Evolutionary conservation across 2,888 invertebrate genomes (phyloP), one percentile per base, ranked within the genome.

Genomic region (Dastarcus helophoroides): DNA sequence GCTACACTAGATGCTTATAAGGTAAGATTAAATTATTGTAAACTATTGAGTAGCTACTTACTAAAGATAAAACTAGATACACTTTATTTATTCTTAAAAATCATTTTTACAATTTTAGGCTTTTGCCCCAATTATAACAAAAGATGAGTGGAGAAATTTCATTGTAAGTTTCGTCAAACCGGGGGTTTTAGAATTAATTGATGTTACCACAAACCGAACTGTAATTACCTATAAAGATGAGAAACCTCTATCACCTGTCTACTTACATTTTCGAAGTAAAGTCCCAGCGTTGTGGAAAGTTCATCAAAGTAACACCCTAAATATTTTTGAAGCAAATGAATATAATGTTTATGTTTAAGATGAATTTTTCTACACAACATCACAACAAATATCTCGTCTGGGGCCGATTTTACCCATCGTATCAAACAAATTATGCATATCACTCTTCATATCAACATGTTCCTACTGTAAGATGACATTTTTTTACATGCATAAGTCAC

Each of bases 91-190:
- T n/a, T n/a, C n/a, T n/a, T n/a, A n/a, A n/a, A n/a, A n/a, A n/a
- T n/a, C n/a, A n/a, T n/a, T n/a, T n/a, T 29, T 30, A 29, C 29
- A 22, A 41, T 39, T 40, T 36, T 42, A 52, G 51, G 42, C 46
- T 26, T 40, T 39, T 40, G 38, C 48, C 12, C 47, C 46, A 31
- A 46, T 56, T 22, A 39, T 55, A 11, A 45, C 51, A 5, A 38
- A 38, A 2, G 46, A 54, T 21, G 54, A 55, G 42, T 58, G 58
- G 58, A 43, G 52, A 31, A 53, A 39, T 33, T 56, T 54, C 31
- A 33, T 43, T 25, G 22, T 56, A n/a, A 44, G 35, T 30, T 38
- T 51, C 22, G 42, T 44, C 21, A 39, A 41, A 19, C 38, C 39
- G 33, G 53, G 50, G 10, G 37, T 36, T 11, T 27, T 54, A 10